Conservation (phyloP, 2,113 vertebrate genomes). For the Megaceryle maxima region DNA sequence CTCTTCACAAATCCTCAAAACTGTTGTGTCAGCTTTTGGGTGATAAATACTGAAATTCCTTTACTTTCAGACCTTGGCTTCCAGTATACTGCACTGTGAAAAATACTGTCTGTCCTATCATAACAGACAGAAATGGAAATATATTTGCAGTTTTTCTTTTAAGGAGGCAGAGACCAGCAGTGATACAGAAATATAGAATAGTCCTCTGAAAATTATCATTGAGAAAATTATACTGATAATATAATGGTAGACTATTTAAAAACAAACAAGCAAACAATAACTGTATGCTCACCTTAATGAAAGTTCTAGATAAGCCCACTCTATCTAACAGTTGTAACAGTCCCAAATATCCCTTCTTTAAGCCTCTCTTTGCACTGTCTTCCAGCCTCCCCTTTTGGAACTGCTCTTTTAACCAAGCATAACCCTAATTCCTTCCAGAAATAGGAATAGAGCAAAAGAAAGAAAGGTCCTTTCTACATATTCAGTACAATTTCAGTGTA, state of each 20-base stretch:
- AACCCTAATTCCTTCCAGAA: neutral
- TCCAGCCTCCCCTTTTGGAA: neutral
- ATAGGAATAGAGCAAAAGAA: neutral
- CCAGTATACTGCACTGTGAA: neutral
- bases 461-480: neutral
- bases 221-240: neutral
- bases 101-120: neutral
- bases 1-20: neutral
- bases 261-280: neutral
- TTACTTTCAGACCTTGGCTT: neutral
- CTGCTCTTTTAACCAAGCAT: neutral
- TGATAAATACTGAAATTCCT: neutral
- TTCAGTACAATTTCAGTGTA: neutral
- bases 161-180: neutral
- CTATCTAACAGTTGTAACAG: neutral
- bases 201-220: neutral
- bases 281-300: neutral
- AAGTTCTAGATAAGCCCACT: neutral
- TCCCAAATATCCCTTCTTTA: neutral
- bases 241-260: neutral
- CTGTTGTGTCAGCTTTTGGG: neutral
- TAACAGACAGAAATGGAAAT: neutral
- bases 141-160: neutral
- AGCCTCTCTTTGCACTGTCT: neutral
- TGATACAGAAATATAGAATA: neutral